Evolutionary conservation across 2,113 vertebrate genomes (phyloP), one percentile per base, ranked within the genome.

Genomic region (Propithecus coquereli): DNA sequence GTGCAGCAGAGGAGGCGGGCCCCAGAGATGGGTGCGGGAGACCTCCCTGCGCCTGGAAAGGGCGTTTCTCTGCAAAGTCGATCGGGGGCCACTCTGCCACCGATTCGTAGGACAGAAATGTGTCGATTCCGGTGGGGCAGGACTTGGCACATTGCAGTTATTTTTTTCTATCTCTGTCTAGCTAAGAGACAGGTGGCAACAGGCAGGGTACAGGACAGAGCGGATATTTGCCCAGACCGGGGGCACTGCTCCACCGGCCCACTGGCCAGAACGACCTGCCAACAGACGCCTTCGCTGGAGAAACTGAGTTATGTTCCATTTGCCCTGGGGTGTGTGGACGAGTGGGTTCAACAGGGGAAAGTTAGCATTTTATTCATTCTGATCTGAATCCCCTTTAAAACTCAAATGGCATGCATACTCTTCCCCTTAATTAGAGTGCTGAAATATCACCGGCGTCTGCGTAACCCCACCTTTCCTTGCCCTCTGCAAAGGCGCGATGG

Each of bases 361-460:
- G 87, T 90, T 87, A 94, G 91, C 97, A 95, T 82, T 37, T 97
- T 98, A 98, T 98, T 98, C 93, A 97, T 98, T 98, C 97, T 91
- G 93, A 91, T 90, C 97, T 96, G 98, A 98, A 97, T 95, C 98
- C 97, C 98, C 98, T 98, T 98, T 98, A 97, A 98, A 98, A 97
- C 98, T 98, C 98, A 97, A 98, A 98, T 98, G 97, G 98, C 98
- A 97, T 98, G 97, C 98, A 98, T 98, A 98, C 98, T 98, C 98
- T 98, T 95, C 91, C 94, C 6, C 30, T 98, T 98, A 98, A 98
- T 98, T 98, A 98, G 96, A 74, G 97, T 94, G 98, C 96, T 94
- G 97, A 99, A 99, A 99, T 99, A 99, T 96, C 98, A 99, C 98
- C 98, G 98, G 98, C 98, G 98, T 98, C 97, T 81, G 86, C 71